phyloP scores from a whole-genome alignment of 2,888 invertebrate genomes.

The Hedychridium roseum region DNA sequence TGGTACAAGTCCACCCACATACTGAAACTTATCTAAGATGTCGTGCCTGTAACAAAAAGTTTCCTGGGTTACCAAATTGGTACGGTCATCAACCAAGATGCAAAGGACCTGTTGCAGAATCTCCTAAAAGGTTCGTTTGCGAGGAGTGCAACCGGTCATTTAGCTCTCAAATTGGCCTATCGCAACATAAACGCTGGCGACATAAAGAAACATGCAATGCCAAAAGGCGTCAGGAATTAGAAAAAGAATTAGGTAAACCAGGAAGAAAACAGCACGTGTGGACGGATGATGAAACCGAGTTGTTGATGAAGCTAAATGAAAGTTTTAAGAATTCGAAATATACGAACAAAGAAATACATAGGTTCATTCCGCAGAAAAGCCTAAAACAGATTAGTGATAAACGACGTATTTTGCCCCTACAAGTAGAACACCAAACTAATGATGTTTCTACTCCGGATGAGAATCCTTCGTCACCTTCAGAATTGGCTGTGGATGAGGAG shows the following conservation, averaged over 20 bases:
- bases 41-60: neutral
- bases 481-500: too few relatives aligned
- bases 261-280: slow-evolving; percentile 7
- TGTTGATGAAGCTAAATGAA: neutral
- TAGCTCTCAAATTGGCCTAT: slow-evolving; percentile 2
- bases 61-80: neutral
- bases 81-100: slow-evolving; percentile 12
- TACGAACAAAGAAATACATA: slow-evolving; percentile 2
- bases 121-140: neutral
- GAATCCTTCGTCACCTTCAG: too few relatives aligned
- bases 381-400: slow-evolving; percentile 16
- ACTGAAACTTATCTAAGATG: too few relatives aligned
- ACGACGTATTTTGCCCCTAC: too few relatives aligned
- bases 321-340: neutral
- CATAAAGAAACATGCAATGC: slow-evolving; percentile 12
- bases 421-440: too few relatives aligned
- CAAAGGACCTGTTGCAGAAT: neutral
- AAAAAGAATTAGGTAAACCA: neutral
- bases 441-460: too few relatives aligned
- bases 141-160: neutral
- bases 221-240: neutral
- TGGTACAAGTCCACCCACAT: too few relatives aligned
- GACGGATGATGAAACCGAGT: slow-evolving; percentile 6
- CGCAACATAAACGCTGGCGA: slow-evolving; percentile 19
- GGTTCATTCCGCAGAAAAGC: slow-evolving; percentile 4